A percentile compares a stretch with the other conserved stretches of the same genome.
phyloP scores from a whole-genome alignment of 2,113 vertebrate genomes.

The Naja naja region DNA sequence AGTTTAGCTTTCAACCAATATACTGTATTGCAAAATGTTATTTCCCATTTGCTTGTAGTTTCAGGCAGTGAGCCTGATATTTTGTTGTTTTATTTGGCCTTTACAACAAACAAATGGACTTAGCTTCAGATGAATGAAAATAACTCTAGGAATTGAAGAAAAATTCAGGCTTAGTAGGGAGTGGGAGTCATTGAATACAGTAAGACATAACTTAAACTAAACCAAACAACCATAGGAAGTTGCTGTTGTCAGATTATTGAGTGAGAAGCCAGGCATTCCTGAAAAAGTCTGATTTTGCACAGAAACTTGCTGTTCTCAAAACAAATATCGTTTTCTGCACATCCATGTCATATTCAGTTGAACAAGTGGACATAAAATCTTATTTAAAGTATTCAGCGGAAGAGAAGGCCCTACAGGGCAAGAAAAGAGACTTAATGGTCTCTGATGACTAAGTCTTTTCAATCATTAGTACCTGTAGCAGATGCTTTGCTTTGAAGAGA shows the following conservation, averaged over 20 bases:
- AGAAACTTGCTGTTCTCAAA: neutral
- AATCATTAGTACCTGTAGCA: neutral
- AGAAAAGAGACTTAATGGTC: neutral
- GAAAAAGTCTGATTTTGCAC: neutral
- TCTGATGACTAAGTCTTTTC: neutral
- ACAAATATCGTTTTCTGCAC: neutral
- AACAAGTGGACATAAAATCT: neutral
- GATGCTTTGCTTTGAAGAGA: neutral
- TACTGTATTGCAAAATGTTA: neutral
- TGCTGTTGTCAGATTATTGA: neutral
- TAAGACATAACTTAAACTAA: neutral
- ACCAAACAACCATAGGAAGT: neutral
- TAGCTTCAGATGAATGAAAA: neutral
- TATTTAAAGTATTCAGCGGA: neutral
- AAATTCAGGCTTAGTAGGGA: neutral
- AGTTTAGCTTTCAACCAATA: neutral
- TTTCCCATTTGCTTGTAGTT: neutral
- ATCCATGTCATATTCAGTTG: neutral
- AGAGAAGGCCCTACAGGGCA: neutral
- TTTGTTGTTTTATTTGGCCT: neutral
- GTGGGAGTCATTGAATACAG: neutral
- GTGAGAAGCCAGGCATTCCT: neutral
- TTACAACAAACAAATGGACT: neutral
- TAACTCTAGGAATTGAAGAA: neutral
- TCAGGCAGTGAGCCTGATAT: neutral